A percentile compares a stretch with the other conserved stretches of the same genome.
Evolutionary conservation across 2,888 invertebrate species (phyloP).

Genomic region (Andrena dorsata): DNA sequence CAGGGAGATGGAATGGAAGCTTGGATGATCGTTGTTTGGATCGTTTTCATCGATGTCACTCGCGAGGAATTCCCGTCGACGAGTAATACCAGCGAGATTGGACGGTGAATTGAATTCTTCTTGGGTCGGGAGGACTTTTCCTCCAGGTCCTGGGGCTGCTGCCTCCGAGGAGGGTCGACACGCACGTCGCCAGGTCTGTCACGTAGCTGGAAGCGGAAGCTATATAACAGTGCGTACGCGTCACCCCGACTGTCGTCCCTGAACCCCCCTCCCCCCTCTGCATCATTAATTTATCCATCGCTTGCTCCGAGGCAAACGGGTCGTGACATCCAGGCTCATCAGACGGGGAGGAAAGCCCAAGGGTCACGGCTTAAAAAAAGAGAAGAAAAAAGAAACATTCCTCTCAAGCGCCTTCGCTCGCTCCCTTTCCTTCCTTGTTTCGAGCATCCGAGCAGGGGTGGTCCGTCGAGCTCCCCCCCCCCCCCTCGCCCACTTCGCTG

Average conservation of each 20-base stretch:
- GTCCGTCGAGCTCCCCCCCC: neutral
- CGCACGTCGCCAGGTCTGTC: constrained; percentile 62
- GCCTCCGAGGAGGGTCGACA: constrained; percentile 43
- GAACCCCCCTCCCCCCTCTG: constrained; percentile 64
- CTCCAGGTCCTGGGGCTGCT: constrained; percentile 29
- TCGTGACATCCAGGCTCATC: constrained; percentile 67
- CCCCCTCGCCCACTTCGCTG: neutral
- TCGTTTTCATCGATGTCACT: constrained; percentile 6
- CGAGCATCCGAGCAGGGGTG: constrained; percentile 6
- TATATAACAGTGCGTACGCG: constrained; percentile 49
- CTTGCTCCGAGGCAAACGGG: constrained; percentile 60
- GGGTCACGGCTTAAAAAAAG: constrained; percentile 61
- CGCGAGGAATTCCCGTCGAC: neutral
- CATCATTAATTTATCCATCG: constrained; percentile 81
- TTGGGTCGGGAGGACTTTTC: constrained; percentile 8
- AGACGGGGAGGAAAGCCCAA: constrained; percentile 51
- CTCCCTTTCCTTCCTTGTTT: constrained; percentile 13
- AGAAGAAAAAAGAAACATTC: constrained; percentile 37
- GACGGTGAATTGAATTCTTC: constrained; percentile 25
- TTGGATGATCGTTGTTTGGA: neutral
- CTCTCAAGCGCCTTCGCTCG: constrained; percentile 32
- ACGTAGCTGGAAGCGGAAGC: constrained; percentile 44
- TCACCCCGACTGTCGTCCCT: constrained; percentile 68
- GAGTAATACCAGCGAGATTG: constrained; percentile 13
- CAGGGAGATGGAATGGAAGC: neutral